Evolutionary conservation across 2,888 invertebrate genomes (phyloP).

Genomic region (Melanargia galathea): DNA sequence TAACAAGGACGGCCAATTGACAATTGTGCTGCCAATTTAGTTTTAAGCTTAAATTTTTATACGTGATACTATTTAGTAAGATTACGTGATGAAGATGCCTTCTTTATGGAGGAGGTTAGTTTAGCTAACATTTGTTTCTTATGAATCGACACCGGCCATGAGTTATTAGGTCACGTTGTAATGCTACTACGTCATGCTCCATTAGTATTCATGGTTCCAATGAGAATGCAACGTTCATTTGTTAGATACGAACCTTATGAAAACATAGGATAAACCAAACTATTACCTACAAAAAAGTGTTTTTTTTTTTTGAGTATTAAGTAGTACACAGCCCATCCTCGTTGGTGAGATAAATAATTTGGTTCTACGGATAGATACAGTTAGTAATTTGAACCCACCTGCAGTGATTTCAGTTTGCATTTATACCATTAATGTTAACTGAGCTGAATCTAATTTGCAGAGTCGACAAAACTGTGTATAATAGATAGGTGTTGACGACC

Average conservation of each 20-base stretch:
- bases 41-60: background rate
- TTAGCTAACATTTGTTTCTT: slow-evolving; percentile 2
- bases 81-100: background rate
- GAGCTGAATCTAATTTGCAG: no score
- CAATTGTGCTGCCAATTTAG: no score
- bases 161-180: slow-evolving; percentile 42
- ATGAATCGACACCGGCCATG: slow-evolving; percentile 36
- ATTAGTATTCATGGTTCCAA: slow-evolving; percentile 46
- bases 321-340: no score
- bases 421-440: no score
- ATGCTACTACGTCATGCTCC: slow-evolving; percentile 44
- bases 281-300: background rate
- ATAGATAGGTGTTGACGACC: no score
- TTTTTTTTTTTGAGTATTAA: no score
- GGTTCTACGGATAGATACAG: no score
- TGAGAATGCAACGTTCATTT: slow-evolving; percentile 26
- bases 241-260: slow-evolving; percentile 5
- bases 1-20: no score
- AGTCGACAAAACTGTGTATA: no score
- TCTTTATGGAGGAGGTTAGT: background rate
- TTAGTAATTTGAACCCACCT: no score
- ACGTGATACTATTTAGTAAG: background rate
- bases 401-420: no score
- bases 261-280: background rate
- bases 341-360: no score